Evolutionary conservation across 1,140 invertebrate species (phyloP), one percentile per base, ranked within the genome.

Genomic region (Luehdorfia chinensis): DNA sequence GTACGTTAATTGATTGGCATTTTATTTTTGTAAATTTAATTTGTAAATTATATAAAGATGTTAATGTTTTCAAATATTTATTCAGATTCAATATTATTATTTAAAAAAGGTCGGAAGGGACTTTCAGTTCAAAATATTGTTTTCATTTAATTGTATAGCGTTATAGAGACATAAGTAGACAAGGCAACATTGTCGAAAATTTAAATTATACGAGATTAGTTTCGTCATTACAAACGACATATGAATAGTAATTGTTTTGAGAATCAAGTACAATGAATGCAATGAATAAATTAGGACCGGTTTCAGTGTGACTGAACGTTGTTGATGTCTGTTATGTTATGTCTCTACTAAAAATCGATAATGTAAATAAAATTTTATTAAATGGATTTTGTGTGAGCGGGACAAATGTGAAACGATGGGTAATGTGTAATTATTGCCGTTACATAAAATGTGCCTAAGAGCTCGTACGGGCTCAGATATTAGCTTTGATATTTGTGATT

Each of bases 381-480:
- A 41, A 33, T 15, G 53, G 9, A 27, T 47, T 32, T 44, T 21
- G 14, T 25, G 25, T 34, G 60, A 75, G 70, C 68, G 70, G 69
- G 66, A 60, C 66, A 68, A n/a, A n/a, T n/a, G n/a, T 48, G 43
- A 57, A 41, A 37, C 55, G 37, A 55, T 48, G 46, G 44, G 53
- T 47, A 21, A 6, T 21, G 19, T 36, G 55, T 55, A 47, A 32
- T 28, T 50, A 57, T 53, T 53, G 47, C 63, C 49, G 75, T 63
- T 66, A 59, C 63, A 68, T 71, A 69, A 66, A 71, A 74, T 75
- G 74, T 80, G 74, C 74, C 76, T 80, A 74, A 72, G 66, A 70
- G 72, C 71, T 69, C 49, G 15, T 37, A 52, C 18, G 49, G 55
- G 28, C 66, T 68, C 59, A 55, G 37, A 64, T 64, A 54, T 72